Conservation (phyloP, 2,888 invertebrate species). For the Callimorpha dominula region DNA sequence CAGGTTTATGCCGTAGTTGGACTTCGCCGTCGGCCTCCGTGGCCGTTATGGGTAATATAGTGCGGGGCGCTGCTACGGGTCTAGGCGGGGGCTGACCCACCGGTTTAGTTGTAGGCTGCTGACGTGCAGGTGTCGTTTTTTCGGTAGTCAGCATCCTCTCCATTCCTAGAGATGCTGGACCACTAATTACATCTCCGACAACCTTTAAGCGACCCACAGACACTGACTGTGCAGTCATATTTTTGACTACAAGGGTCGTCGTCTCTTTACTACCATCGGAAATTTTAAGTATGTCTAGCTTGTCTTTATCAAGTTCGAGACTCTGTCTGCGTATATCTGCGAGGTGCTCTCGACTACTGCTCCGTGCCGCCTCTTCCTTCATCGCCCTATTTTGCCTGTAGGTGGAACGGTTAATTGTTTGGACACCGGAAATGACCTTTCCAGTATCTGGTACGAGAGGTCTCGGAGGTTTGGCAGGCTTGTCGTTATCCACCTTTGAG, state of each 20-base stretch:
- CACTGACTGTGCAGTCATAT: constrained; percentile 79
- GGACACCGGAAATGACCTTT: constrained; percentile 83
- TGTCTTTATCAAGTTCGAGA: constrained; percentile 85
- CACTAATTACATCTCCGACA: constrained; percentile 65
- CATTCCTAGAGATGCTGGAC: constrained; percentile 73
- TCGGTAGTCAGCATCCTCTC: constrained; percentile 39
- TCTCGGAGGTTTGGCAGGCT: constrained; percentile 89
- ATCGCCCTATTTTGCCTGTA: constrained; percentile 84
- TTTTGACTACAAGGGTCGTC: constrained; percentile 73
- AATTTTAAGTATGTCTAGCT: constrained; percentile 62
- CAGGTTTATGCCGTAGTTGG: constrained; percentile 90
- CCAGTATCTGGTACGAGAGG: constrained; percentile 84
- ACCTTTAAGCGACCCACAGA: constrained; percentile 79
- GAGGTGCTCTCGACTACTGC: constrained; percentile 77
- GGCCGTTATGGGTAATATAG: constrained; percentile 62
- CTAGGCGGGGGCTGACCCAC: constrained; percentile 61
- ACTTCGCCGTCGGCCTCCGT: constrained; percentile 73
- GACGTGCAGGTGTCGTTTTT: constrained; percentile 48
- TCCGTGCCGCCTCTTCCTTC: constrained; percentile 76
- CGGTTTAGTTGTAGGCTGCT: constrained; percentile 44
- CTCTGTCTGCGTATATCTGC: constrained; percentile 83
- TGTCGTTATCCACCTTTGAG: constrained; percentile 72
- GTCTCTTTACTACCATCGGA: constrained; percentile 61
- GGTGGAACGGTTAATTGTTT: constrained; percentile 88
- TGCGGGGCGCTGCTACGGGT: constrained; percentile 83